Percentiles rank a stretch among this genome's conserved stretches.
Evolutionary conservation across 2,797 vertebrate genomes (phyloP).

Genomic region (Sebastolobus altivelis): DNA sequence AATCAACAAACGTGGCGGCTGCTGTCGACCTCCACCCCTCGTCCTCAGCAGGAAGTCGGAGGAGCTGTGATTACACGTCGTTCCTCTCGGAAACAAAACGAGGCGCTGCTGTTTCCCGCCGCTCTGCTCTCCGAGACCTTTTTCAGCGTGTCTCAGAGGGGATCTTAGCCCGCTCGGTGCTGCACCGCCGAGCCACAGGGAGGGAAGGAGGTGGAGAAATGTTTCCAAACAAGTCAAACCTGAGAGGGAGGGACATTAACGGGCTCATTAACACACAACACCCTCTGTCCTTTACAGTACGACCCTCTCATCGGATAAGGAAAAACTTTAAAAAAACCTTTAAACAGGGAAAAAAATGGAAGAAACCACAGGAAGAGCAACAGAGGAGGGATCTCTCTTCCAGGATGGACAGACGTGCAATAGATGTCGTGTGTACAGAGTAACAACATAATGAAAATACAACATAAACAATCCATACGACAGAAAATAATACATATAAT

Average conservation of each 20-base stretch:
- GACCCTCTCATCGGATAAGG: no score
- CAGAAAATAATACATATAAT: no score
- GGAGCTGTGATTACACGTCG: conserved; percentile 21
- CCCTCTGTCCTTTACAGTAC: no score
- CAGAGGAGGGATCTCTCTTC: no score
- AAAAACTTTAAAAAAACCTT: no score
- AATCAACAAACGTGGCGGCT: conserved; percentile 5
- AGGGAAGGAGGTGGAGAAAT: not conserved
- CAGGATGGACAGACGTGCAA: no score
- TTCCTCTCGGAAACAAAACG: conserved; percentile 14
- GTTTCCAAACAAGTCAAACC: not conserved
- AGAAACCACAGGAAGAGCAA: no score
- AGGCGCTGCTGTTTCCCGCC: conserved; percentile 5
- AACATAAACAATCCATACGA: no score
- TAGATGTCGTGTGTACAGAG: no score
- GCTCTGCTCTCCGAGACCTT: conserved; percentile 26
- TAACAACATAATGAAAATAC: no score
- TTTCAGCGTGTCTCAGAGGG: conserved; percentile 24
- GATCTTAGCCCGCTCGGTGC: conserved; percentile 4
- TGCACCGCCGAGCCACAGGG: not conserved
- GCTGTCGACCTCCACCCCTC: conserved; percentile 23
- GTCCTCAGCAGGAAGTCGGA: conserved; percentile 17
- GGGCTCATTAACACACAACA: not conserved
- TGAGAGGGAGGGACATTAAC: not conserved
- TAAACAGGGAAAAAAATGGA: no score